Evolutionary conservation across 2,888 invertebrate genomes (phyloP), one percentile per base, ranked within the genome.

Genomic region (Megamerina dolium): DNA sequence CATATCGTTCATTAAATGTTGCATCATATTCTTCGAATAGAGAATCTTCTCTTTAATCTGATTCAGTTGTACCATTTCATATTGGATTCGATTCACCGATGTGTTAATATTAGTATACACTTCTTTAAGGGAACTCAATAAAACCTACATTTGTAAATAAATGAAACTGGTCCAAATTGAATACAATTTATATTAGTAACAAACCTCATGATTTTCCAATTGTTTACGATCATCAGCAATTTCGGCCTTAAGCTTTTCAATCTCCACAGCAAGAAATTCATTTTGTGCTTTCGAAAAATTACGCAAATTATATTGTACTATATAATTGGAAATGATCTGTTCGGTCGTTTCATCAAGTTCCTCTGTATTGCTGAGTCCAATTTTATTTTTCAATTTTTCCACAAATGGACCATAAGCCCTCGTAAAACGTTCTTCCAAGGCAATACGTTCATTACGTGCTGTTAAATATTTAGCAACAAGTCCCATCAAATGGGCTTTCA

Each of bases 11-110:
- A 68, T 45, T 48, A 63, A 50, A 40, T 58, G 63, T 41, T 60
- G 59, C 41, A 68, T 41, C 48, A 68, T 53, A 42, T 61, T 64
- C 43, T 63, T 66, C 2, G 65, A 63, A 42, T 63, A 67, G 9
- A 65, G 45, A n/a, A 70, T 70, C 51, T 70, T 70, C 13, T 68
- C 66, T 42, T 67, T 70, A 23, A 68, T 65, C 53, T 68, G 63
- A 18, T 60, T 56, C 13, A 70, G 41, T 45, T 68, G 68, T 43
- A 59, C 41, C 53, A 67, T 60, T 34, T 70, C 69, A 29, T 65
- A 59, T 34, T 66, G 65, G 27, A 68, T 58, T 39, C 64, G 64
- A 51, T 68, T 64, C 3, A 70, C 54, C 1, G 63, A 59, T 4
- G 54, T 39, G 21, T 60, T 62, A 3, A 66, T 65, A 20, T 68